Base-by-base conservation (phyloP, 2,113 vertebrate genomes). In the Dromaius novaehollandiae region DNA sequence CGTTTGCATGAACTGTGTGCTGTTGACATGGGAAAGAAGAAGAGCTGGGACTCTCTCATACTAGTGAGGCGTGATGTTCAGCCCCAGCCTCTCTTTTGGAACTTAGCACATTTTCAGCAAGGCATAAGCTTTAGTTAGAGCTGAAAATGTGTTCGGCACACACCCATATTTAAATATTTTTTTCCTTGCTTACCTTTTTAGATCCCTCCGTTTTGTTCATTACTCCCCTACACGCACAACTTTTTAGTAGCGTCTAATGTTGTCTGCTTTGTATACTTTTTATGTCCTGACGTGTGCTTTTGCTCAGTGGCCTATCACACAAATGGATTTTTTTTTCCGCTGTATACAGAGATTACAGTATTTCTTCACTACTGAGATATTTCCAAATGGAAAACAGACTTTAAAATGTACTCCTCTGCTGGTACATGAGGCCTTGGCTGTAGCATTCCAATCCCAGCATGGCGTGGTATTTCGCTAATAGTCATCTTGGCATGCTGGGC, bases 401-500 rank as follows among this genome's bases (percentile, higher is more conserved):
- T 91, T 24, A 70, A 86, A 64, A 91, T 76, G 36, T 76, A 17
- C 34, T 28, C 26, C 25, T 93, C 25, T 56, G 0, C 60, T 61
- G 73, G 20, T 92, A 90, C 55, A 65, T n/a, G 84, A 91, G 84
- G 82, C 78, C 3, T 4, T 82, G 80, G 50, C 50, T 84, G 11
- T 74, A 70, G 56, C 70, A 44, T 96, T 91, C 78, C 70, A 70
- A 36, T 61, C 77, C 6, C 51, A 60, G 90, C 68, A 86, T 69
- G 56, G 71, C 84, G 89, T 93, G 91, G 28, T 64, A 28, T 92
- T 95, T 92, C 75, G 46, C n/a, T 73, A 56, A 77, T 25, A 42
- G 38, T 65, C 2, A 2, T 76, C 91, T 81, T 73, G 34, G 95
- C 92, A 83, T 97, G 95, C 66, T 94, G 77, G 80, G 30, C 69